Base-by-base conservation (phyloP, 2,888 invertebrate species). In the Pterostichus madidus region DNA sequence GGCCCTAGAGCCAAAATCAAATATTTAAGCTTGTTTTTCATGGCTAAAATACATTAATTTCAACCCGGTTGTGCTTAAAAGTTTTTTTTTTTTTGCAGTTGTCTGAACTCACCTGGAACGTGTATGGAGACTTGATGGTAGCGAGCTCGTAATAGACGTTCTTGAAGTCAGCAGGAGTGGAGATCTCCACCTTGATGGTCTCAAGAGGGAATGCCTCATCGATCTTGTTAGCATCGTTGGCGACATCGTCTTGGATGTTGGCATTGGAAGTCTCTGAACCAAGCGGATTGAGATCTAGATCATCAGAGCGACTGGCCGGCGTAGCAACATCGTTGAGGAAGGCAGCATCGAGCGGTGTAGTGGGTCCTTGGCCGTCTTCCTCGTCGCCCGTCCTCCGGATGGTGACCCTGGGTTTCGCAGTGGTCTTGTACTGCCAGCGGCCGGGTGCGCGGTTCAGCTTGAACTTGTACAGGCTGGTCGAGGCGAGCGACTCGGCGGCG, bases 361-460 rank as follows among this genome's bases (percentile, higher is more conserved):
- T 81, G 6, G 68, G 5, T 2, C 61, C 64, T 5, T 53, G 44
- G 87, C 86, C 80, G 88, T 88, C 83, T 88, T 93, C 92, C 82
- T 92, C 93, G 81, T 92, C 92, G 85, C 91, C 91, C 86, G 93
- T 92, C 88, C 96, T 95, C 78, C 96, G 92, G 85, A 97, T 96
- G 75, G 94, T 94, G 7, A 97, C 94, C 88, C 96, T 93, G 3
- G 97, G 97, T 89, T 96, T 97, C 0, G 96, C 94, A 31, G 96
- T 95, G 8, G 97, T 96, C 90, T 96, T 97, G 89, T 97, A 97
- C 86, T 96, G 96, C 97, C 97, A 97, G 85, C 97, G 93, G 78
- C 97, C 96, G 71, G 95, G 96, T 11, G 96, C 92, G 64, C 96
- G 92, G 87, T 96, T 95, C 59, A 97, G 90, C 89, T 96, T 97